Conservation (phyloP, 2,113 vertebrate genomes). For the Spilogale gracilis region DNA sequence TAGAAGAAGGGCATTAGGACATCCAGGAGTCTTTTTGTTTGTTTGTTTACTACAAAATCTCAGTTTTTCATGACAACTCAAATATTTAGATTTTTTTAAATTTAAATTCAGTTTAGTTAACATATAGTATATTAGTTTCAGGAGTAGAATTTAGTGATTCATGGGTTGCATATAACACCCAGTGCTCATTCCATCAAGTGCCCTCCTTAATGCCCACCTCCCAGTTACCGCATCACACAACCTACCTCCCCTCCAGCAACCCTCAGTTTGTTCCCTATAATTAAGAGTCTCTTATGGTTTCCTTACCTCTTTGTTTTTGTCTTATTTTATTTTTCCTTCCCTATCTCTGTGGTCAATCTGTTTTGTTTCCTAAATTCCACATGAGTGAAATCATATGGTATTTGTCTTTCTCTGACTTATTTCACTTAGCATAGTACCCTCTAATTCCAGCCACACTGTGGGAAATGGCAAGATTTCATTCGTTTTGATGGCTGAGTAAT, state of each 20-base stretch:
- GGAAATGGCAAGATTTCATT: not conserved
- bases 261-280: not conserved
- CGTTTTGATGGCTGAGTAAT: not conserved
- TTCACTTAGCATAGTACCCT: not conserved
- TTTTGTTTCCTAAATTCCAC: not conserved
- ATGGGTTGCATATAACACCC: not conserved
- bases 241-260: not conserved
- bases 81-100: constrained; percentile 32
- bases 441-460: not conserved
- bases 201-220: not conserved
- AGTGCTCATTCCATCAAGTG: not conserved
- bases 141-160: not conserved
- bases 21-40: constrained; percentile 12
- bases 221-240: not conserved
- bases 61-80: constrained; percentile 33
- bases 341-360: not conserved
- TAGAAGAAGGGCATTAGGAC: not conserved
- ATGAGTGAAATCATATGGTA: not conserved
- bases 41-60: constrained; percentile 26
- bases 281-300: not conserved
- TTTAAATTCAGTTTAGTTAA: not conserved
- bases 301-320: not conserved
- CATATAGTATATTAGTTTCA: not conserved
- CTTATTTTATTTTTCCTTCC: not conserved
- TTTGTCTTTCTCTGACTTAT: not conserved